Evolutionary conservation across 2,797 vertebrate genomes (phyloP), one percentile per base, ranked within the genome.

Genomic region (Takifugu ocellatus): DNA sequence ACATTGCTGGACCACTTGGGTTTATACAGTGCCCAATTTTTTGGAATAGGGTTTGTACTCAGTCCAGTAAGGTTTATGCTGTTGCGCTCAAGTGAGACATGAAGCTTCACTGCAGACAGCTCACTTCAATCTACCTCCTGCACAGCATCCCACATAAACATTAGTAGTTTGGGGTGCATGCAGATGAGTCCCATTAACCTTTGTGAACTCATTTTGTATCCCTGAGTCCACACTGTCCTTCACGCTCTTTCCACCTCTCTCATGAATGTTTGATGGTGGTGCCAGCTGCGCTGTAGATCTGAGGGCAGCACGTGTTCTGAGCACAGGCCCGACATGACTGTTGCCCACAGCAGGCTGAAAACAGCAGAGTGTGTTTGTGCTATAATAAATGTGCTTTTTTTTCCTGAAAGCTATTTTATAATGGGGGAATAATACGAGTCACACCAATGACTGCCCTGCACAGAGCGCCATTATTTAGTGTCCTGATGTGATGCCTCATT

Each of bases 181-280:
- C 62, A 69, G 74, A 83, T 70, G 55, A 71, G 59, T 70, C 53
- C 70, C 52, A 73, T 79, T 76, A 78, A 74, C 76, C 81, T 83
- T 67, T 75, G 64, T 16, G 49, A 42, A 47, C 51, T 51, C 51
- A 47, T 53, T 76, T 66, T 67, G 43, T 68, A 54, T 78, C 65
- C 61, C 61, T 52, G 56, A 59, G 77, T 81, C 73, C 68, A 51
- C 50, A 49, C 78, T 68, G 79, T 84, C 84, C 83, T 75, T 83
- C 84, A 66, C 70, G 55, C 79, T 72, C 70, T 84, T 75, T 79
- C 75, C 74, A 68, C 84, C 77, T 61, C 79, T 57, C 81, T 90
- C 84, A 90, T 91, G 82, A 91, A 90, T 88, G 85, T 90, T 91
- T 89, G 84, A 91, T 88, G 77, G 59, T 36, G 81, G 79, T 75